Conservation (phyloP, 1,140 invertebrate species). For the Drosophila sulfurigaster region DNA sequence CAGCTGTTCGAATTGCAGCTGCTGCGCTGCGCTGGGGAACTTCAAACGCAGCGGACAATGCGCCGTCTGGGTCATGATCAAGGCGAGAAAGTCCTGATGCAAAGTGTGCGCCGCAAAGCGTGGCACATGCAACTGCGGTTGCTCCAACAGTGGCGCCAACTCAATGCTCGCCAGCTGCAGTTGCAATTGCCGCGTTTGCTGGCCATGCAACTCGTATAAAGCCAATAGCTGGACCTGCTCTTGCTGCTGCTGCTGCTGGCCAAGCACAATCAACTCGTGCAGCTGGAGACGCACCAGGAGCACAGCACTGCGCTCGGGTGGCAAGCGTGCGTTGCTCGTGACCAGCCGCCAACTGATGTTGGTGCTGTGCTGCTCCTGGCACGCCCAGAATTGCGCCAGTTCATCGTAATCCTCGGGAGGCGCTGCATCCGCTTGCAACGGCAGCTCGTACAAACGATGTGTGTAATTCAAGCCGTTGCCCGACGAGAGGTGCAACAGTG, state of each 20-base stretch:
- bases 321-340: neutral
- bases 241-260: neutral
- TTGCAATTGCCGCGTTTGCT: constrained; percentile 42
- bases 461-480: constrained; percentile 11
- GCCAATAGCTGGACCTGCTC: constrained; percentile 45
- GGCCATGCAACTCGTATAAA: constrained; percentile 39
- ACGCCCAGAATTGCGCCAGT: constrained; percentile 67
- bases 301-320: constrained; percentile 60
- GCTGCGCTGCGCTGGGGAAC: constrained; percentile 35
- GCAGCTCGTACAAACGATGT: constrained; percentile 66
- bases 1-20: constrained; percentile 50
- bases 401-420: constrained; percentile 60
- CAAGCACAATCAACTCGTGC: constrained; percentile 50
- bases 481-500: constrained; percentile 37
- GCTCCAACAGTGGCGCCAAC: constrained; percentile 30
- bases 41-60: constrained; percentile 42
- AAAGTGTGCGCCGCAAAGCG: constrained; percentile 38
- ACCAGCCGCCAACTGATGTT: constrained; percentile 38
- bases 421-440: constrained; percentile 41
- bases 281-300: constrained; percentile 52
- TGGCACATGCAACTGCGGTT: constrained; percentile 37
- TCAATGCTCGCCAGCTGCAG: constrained; percentile 57
- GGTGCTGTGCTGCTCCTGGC: constrained; percentile 55
- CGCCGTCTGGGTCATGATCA: constrained; percentile 54
- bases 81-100: constrained; percentile 70